These are phyloP conservation scores for Ephydatia muelleri DNA, from an alignment of 37 sponge, comb jelly and placozoan species.

Conservation along the genomic window DNA sequence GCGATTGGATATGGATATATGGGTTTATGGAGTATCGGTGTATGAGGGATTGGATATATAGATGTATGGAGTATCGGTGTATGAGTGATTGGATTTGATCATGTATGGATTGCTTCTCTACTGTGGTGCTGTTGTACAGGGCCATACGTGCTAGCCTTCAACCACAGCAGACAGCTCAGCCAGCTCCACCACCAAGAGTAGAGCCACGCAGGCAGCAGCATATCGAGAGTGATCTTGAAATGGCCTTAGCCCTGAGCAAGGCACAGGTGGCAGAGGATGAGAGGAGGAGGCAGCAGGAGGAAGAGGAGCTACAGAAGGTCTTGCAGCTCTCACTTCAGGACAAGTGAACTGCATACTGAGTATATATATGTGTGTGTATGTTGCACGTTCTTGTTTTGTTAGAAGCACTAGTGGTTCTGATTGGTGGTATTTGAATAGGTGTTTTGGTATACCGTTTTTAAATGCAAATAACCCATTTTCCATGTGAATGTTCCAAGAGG, in stretches of 20 bases:
- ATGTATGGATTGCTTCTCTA: not conserved
- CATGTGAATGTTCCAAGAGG: not conserved
- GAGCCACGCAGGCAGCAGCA: not conserved
- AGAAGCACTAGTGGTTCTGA: not conserved
- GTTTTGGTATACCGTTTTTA: not conserved
- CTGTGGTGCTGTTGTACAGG: not conserved
- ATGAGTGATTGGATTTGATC: not conserved
- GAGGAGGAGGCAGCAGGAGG: conserved; percentile 46
- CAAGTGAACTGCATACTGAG: conserved; percentile 25
- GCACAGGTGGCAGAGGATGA: conserved; percentile 9
- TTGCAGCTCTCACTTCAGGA: conserved; percentile 70
- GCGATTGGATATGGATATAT: too few species aligned
- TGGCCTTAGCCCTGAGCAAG: conserved; percentile 64
- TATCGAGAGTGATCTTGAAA: conserved; percentile 50
- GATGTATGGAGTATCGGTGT: not conserved
- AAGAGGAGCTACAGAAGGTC: conserved; percentile 71
- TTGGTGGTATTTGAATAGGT: not conserved
- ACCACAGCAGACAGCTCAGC: conserved; percentile 9
- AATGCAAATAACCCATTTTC: not conserved
- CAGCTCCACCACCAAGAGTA: not conserved
- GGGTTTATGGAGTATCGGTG: too few species aligned
- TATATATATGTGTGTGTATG: conserved; percentile 4
- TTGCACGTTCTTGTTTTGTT: not conserved
- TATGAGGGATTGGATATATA: not conserved
- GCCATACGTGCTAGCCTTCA: not conserved